phyloP scores from a whole-genome alignment of 2,888 invertebrate genomes.

The Stegophylla sp. region DNA sequence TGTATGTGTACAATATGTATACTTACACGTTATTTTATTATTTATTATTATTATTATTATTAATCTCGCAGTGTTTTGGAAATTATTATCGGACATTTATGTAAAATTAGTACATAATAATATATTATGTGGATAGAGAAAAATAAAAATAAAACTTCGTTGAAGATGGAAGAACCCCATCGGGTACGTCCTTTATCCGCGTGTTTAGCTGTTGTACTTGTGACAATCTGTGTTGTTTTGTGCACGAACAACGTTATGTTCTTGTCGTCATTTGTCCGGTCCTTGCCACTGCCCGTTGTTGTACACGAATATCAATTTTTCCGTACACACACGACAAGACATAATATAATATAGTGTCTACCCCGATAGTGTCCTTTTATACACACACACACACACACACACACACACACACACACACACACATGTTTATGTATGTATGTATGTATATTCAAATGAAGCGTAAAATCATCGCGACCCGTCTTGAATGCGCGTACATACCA shows the following conservation, averaged over 20 bases:
- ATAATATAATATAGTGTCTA: too few relatives aligned
- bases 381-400: too few relatives aligned
- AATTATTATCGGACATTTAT: slow-evolving; percentile 38
- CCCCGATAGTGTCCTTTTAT: too few relatives aligned
- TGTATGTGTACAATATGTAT: background rate
- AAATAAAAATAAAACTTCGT: too few relatives aligned
- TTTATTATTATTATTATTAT: background rate
- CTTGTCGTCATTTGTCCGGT: too few relatives aligned
- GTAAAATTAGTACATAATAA: slow-evolving; percentile 1
- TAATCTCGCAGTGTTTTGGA: slow-evolving; percentile 33
- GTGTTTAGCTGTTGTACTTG: background rate
- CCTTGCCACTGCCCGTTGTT: too few relatives aligned
- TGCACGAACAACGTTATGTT: too few relatives aligned
- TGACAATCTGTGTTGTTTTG: background rate
- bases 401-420: too few relatives aligned
- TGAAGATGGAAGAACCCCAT: slow-evolving; percentile 1
- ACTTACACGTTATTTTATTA: background rate
- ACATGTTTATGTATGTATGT: too few relatives aligned
- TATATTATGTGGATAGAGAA: background rate
- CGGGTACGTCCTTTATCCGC: background rate
- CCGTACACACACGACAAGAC: too few relatives aligned
- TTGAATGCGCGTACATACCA: background rate
- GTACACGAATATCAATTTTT: too few relatives aligned
- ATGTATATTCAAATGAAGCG: background rate
- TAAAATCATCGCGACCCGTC: background rate